A percentile compares a stretch with the other conserved stretches of the same genome.
These are phyloP conservation scores for Scaptomyza reducta DNA, from an alignment of 2,888 invertebrate genomes.

Conservation along the genomic window DNA sequence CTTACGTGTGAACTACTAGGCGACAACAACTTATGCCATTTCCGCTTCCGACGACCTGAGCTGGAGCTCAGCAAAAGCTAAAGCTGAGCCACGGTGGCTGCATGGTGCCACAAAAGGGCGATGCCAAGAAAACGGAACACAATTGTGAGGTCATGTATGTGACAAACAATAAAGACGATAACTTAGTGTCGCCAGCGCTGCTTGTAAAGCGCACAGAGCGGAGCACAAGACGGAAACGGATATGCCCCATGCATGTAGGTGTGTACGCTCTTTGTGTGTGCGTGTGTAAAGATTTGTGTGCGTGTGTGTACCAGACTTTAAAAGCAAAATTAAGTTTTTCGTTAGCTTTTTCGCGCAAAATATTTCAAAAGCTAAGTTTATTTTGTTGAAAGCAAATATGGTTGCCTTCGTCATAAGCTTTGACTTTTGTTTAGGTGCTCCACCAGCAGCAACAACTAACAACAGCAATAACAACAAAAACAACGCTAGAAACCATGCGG, in stretches of 20 bases:
- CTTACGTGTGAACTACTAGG: constrained; percentile 75
- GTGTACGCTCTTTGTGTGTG: constrained; percentile 18
- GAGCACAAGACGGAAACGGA: constrained; percentile 49
- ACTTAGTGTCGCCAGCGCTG: constrained; percentile 48
- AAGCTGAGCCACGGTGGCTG: constrained; percentile 23
- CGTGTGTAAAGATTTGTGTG: constrained; percentile 3
- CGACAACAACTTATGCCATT: constrained; percentile 81
- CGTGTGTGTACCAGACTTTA: constrained; percentile 35
- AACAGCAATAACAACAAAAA: constrained; percentile 15
- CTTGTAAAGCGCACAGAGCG: constrained; percentile 31
- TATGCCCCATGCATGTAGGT: constrained; percentile 42
- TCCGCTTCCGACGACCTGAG: constrained; percentile 71
- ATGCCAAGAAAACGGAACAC: constrained; percentile 61
- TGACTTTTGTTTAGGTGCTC: constrained; percentile 46
- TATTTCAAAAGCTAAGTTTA: constrained; percentile 62
- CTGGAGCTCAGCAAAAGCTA: background rate
- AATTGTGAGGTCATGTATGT: constrained; percentile 76
- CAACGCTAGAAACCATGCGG: constrained; percentile 5
- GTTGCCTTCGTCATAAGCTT: constrained; percentile 41
- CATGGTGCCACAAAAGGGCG: constrained; percentile 17
- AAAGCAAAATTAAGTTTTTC: constrained; percentile 67
- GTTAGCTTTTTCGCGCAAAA: constrained; percentile 45
- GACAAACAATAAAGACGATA: constrained; percentile 77
- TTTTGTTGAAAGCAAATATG: constrained; percentile 62
- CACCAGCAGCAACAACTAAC: constrained; percentile 18